phyloP scores from a whole-genome alignment of 1,140 invertebrate species.

The Drosophila sucinea region DNA sequence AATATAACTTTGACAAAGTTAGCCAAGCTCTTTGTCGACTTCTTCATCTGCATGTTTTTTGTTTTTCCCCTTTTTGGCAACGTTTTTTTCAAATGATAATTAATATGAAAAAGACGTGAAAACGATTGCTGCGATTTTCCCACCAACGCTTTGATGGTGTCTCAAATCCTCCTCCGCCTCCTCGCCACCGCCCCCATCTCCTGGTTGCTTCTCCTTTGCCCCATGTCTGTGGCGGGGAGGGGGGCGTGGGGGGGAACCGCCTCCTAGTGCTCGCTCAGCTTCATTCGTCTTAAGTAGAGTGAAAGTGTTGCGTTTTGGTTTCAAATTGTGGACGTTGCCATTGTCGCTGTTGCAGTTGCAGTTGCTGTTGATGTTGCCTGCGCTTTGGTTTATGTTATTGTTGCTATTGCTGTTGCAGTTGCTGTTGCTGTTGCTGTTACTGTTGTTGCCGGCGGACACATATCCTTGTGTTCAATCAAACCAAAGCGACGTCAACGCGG shows the following conservation, averaged over 20 bases:
- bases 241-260: neutral
- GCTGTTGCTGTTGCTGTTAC: slow-evolving; percentile 28
- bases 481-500: slow-evolving; percentile 73
- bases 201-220: neutral
- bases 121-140: slow-evolving; percentile 71
- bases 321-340: slow-evolving; percentile 62
- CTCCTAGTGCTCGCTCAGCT: slow-evolving; percentile 25
- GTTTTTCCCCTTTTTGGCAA: neutral
- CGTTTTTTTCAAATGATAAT: slow-evolving; percentile 44
- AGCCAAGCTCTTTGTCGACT: slow-evolving; percentile 40
- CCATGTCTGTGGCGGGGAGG: no score
- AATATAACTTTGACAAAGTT: slow-evolving; percentile 47
- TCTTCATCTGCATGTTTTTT: slow-evolving; percentile 49
- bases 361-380: slow-evolving; percentile 39
- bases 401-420: slow-evolving; percentile 36
- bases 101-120: slow-evolving; percentile 59
- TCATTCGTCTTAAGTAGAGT: slow-evolving; percentile 79
- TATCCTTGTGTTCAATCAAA: slow-evolving; percentile 83
- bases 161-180: slow-evolving; percentile 34
- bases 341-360: slow-evolving; percentile 52
- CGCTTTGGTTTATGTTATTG: slow-evolving; percentile 63
- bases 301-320: slow-evolving; percentile 81
- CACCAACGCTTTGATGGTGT: slow-evolving; percentile 76
- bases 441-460: slow-evolving; percentile 69
- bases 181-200: neutral